A percentile compares a stretch with the other conserved stretches of the same genome.
These are phyloP conservation scores for Sycobia sp. DNA, from an alignment of 1,140 invertebrate genomes.

Conservation along the genomic window DNA sequence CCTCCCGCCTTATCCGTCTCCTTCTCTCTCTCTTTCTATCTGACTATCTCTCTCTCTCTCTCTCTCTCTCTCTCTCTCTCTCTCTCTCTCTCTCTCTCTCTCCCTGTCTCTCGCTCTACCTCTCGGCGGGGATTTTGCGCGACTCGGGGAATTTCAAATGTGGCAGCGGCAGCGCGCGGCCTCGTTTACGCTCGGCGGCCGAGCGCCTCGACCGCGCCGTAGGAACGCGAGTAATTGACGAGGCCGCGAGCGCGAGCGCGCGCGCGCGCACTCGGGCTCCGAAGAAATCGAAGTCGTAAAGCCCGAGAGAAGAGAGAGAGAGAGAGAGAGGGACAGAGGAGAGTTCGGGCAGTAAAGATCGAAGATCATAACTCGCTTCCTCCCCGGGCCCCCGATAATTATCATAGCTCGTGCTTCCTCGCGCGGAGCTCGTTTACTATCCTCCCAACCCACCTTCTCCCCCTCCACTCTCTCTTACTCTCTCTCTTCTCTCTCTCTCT, in stretches of 20 bases:
- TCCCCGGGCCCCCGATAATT: neutral
- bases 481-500: neutral
- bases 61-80: too few relatives aligned
- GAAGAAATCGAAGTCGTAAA: neutral
- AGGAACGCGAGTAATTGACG: conserved; percentile 31
- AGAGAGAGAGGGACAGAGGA: too few relatives aligned
- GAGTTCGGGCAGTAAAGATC: neutral
- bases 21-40: too few relatives aligned
- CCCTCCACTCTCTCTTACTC: neutral
- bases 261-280: neutral
- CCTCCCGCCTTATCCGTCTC: too few relatives aligned
- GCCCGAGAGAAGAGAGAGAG: neutral
- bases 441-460: too few relatives aligned
- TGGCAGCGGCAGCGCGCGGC: conserved; percentile 37
- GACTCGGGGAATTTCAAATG: conserved; percentile 4
- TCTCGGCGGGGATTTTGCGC: neutral
- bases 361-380: conserved; percentile 11
- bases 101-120: too few relatives aligned
- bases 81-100: too few relatives aligned
- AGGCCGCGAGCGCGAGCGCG: conserved; percentile 5
- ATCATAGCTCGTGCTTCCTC: conserved; percentile 3
- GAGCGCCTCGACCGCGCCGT: neutral
- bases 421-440: conserved; percentile 22
- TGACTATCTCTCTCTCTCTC: too few relatives aligned
- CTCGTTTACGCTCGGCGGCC: neutral